Base-by-base conservation (phyloP, 1,140 invertebrate species). In the Formica exsecta region DNA sequence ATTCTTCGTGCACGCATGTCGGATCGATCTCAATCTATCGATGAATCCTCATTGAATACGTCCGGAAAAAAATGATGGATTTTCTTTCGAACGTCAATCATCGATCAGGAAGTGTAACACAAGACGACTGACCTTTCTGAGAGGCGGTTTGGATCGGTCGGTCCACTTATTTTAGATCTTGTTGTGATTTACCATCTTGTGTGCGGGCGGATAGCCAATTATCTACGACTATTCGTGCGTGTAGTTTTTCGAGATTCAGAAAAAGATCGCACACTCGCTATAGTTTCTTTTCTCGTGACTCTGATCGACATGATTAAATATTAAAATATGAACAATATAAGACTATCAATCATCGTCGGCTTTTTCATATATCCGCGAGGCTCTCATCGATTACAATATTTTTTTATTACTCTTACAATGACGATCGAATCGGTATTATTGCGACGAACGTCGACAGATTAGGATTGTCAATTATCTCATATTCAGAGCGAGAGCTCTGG, bases 11-110 rank as follows among this genome's bases (percentile, higher is more conserved):
- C 38, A 32, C 11, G 68, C 38, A 71, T 16, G 44, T 22, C 19
- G 13, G 22, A 9, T 5, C 66, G 48, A 80, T 70, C 48, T 8
- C 22, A 16, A 70, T 80, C 16, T 5, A 57, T 32, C 48, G 13
- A 84, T 64, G 44, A 62, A 75, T 29, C 59, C 16, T 61, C 44
- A 51, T 48, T 44, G 70, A 61, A 66, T 57, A 61, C 19, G 41
- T 57, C 22, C 32, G 16, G 6, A 19, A 36, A 61, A 59, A 38
- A 36, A 57, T 57, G 51, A 83, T 70, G 48, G 77, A 61, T 85
- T 64, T 29, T 85, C 48, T 19, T 92, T 92, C 25, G 57, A 9
- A 88, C 87, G 91, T 92, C 91, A 86, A 88, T 92, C 91, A 92
- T 90, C 85, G 68, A 89, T 77, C 41, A 66, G 71, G 51, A 65